phyloP scores from a whole-genome alignment of 2,113 vertebrate species.

The Centropus unirufus region DNA sequence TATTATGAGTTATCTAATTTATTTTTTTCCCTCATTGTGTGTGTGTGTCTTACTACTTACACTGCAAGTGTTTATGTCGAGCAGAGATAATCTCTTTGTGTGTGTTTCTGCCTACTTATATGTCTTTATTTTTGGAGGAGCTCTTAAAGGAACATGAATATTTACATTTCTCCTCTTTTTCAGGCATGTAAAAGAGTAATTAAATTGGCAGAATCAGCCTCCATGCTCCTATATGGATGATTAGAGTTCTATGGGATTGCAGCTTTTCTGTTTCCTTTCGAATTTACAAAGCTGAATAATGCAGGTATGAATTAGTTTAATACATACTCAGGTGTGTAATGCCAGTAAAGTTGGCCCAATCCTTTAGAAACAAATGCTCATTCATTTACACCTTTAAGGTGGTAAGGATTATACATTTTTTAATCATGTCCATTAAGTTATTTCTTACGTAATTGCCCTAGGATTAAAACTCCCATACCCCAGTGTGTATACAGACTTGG shows the following conservation, averaged over 20 bases:
- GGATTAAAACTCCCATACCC: background rate
- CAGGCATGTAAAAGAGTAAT: background rate
- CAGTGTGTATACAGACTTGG: background rate
- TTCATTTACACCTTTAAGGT: background rate
- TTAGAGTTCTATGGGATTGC: background rate
- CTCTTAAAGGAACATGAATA: background rate
- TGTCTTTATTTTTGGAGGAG: background rate
- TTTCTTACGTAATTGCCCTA: background rate
- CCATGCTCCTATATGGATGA: background rate
- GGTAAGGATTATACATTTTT: background rate
- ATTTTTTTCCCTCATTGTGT: conserved; percentile 44
- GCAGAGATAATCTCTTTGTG: background rate
- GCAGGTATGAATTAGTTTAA: background rate
- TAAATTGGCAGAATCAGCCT: background rate
- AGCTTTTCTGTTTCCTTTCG: background rate
- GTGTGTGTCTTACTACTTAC: background rate
- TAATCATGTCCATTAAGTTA: background rate
- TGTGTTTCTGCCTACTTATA: background rate
- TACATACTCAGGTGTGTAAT: background rate
- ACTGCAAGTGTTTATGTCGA: conserved; percentile 11
- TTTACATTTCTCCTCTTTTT: background rate
- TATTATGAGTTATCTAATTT: conserved; percentile 69
- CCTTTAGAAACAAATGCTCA: background rate
- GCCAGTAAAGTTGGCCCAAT: background rate
- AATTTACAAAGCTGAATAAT: background rate